A percentile compares a stretch with the other conserved stretches of the same genome.
Conservation (phyloP, 2,888 invertebrate species). For the Creontiades dilutus region DNA sequence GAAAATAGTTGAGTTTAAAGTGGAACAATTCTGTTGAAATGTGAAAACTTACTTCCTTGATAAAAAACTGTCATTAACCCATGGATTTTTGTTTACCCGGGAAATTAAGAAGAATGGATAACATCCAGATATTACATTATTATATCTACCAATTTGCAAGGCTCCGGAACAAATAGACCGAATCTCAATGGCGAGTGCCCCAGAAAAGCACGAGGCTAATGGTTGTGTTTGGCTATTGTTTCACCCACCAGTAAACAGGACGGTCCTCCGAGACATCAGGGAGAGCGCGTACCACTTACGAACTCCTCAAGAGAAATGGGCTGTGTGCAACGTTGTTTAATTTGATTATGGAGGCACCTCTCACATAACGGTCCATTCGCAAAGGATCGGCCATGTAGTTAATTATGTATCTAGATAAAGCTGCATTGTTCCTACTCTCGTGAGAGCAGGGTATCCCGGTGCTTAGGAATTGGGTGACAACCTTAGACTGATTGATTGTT, state of each 20-base stretch:
- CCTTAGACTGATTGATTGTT: too few relatives aligned
- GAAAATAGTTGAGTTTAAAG: too few relatives aligned
- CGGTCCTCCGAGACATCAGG: background rate
- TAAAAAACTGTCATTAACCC: too few relatives aligned
- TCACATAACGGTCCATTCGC: slow-evolving; percentile 15
- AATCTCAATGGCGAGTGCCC: background rate
- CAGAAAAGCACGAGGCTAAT: background rate
- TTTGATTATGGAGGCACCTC: background rate
- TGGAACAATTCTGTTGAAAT: too few relatives aligned
- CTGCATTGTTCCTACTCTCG: slow-evolving; percentile 30
- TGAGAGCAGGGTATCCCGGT: background rate
- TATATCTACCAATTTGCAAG: background rate
- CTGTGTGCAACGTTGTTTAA: background rate
- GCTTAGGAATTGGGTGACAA: too few relatives aligned
- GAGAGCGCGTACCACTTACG: slow-evolving; percentile 36
- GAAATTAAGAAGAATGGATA: background rate
- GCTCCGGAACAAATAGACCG: background rate
- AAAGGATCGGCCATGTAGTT: background rate
- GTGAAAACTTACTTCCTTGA: too few relatives aligned
- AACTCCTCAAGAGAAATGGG: background rate
- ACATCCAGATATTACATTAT: too few relatives aligned
- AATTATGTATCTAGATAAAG: slow-evolving; percentile 31
- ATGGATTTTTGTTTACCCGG: background rate
- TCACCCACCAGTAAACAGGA: slow-evolving; percentile 16
- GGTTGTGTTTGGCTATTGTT: slow-evolving; percentile 11